Base-by-base conservation (phyloP, 2,797 vertebrate species). In the Notoglanidium macrostoma region DNA sequence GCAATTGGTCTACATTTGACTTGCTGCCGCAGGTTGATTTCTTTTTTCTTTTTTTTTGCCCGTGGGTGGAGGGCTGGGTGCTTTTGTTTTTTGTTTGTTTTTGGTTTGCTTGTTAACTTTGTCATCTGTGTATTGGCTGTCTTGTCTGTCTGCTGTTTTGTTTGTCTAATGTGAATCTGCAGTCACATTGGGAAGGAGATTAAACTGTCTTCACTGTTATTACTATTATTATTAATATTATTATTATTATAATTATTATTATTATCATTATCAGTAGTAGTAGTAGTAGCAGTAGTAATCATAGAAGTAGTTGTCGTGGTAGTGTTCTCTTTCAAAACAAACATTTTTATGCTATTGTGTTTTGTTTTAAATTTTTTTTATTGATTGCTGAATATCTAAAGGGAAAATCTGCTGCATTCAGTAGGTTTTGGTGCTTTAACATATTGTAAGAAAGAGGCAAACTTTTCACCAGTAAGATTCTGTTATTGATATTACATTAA, bases 1-100 rank as follows among this genome's bases (percentile, higher is more conserved):
- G 7, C 40, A 65, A 4, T 82, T 65, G 26, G 14, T 65, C 59
- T 81, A 46, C 59, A 10, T 63, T 65, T 81, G 40, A 49, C 59
- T 81, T 81, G 59, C 6, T 82, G 26, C 59, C 14, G 7, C 79
- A 82, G 26, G 35, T 81, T 80, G 55, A 59, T 78, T 21, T 7
- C 40, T 40, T 15, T 77, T 40, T 72, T n/a, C n/a, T n/a, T n/a
- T 14, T n/a, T 65, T 55, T 65, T 65, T 72, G 35, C 68, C 7
- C 32, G 29, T 57, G 51, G 29, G 51, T 78, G 11, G 35, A 46
- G 23, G 57, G 11, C 46, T 63, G 32, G 23, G 79, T 10, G 57
- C 17, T 26, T 59, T 29, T n/a, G 12, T 49, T 35, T 26, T 74
- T 74, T 49, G 1, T 14, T 49, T 49, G 49, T 74, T 72, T 55